Conservation (phyloP, 2,113 vertebrate genomes). For the Ursus arctos region DNA sequence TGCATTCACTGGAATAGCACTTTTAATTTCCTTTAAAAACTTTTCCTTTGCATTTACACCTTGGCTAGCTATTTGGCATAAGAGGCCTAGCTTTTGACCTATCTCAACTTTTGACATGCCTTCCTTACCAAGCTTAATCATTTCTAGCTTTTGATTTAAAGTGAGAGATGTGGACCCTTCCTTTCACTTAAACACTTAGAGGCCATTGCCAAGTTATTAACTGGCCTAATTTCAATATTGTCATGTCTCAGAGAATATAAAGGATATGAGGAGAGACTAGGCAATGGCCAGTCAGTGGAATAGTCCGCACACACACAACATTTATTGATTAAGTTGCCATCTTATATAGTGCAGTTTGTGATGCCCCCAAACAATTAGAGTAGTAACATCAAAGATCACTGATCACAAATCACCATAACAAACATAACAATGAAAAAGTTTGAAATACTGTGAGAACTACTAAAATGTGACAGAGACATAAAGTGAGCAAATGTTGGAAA, state of each 20-base stretch:
- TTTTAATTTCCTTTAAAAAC: neutral
- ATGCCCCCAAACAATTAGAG: neutral
- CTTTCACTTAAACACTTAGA: neutral
- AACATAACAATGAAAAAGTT: neutral
- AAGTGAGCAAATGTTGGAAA: neutral
- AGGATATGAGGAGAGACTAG: neutral
- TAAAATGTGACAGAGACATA: neutral
- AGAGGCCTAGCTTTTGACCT: neutral
- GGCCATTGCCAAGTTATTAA: neutral
- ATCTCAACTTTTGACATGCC: neutral
- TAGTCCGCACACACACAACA: neutral
- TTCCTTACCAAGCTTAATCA: neutral
- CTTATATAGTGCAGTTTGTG: neutral
- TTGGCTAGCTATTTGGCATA: neutral
- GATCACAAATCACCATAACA: neutral
- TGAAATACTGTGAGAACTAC: neutral
- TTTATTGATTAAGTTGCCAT: neutral
- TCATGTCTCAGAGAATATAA: neutral
- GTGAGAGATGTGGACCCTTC: neutral
- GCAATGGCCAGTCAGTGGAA: neutral
- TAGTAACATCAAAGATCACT: neutral
- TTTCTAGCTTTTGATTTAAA: neutral
- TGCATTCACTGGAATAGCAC: neutral
- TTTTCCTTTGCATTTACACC: neutral
- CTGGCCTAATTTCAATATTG: neutral